Percentiles rank a stretch among this genome's conserved stretches.
Conservation (phyloP, 2,888 invertebrate genomes). For the Drosophila mimetica region DNA sequence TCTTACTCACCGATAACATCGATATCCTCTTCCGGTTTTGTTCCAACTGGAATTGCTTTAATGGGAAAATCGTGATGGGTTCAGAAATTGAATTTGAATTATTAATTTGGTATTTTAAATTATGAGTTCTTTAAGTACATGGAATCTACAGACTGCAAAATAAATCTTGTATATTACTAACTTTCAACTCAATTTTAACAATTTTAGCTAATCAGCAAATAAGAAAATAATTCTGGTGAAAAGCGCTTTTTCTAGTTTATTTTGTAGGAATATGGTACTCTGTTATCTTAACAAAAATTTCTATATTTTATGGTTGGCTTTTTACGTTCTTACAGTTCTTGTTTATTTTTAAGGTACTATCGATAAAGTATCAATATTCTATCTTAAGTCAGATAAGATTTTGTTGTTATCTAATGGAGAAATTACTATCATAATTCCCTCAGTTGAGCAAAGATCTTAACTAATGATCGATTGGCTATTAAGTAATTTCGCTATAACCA, state of each 20-base stretch:
- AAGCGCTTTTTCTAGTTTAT: too few species aligned
- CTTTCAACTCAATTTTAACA: too few species aligned
- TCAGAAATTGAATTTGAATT: neutral
- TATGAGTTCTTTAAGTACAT: too few species aligned
- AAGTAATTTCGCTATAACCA: neutral
- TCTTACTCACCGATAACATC: slow-evolving; percentile 16
- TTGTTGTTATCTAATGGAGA: neutral
- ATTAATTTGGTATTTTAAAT: too few species aligned
- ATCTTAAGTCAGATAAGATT: neutral
- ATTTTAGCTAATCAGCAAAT: neutral
- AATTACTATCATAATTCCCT: neutral
- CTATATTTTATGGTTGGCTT: neutral
- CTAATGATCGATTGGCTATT: slow-evolving; percentile 1
- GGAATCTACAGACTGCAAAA: too few species aligned
- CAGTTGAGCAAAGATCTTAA: neutral
- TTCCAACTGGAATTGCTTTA: neutral
- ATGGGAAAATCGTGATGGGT: neutral
- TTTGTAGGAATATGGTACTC: neutral
- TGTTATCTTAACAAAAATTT: neutral
- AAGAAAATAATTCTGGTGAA: neutral
- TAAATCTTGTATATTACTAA: too few species aligned
- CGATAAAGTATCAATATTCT: neutral
- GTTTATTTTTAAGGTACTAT: neutral
- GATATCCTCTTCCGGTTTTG: slow-evolving; percentile 28
- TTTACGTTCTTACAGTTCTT: neutral